phyloP scores from a whole-genome alignment of 2,888 invertebrate species.

The Lobophora halterata region DNA sequence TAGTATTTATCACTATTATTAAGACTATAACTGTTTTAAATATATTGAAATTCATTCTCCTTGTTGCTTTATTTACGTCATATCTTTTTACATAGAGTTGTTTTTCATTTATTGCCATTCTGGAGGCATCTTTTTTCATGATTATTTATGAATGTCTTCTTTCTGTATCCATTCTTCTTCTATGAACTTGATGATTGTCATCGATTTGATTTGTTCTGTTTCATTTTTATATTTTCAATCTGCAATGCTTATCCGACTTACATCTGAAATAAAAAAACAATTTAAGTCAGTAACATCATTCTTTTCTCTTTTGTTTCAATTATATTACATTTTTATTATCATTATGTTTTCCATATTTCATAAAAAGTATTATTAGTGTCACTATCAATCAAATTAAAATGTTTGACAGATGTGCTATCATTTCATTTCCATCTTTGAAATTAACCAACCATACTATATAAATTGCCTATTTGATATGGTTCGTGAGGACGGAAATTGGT shows the following conservation, averaged over 20 bases:
- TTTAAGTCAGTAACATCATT: conserved; percentile 10
- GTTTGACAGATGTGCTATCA: too few relatives aligned
- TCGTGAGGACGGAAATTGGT: too few relatives aligned
- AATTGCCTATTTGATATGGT: too few relatives aligned
- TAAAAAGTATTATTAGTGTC: conserved; percentile 13
- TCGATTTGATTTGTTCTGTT: conserved; percentile 1
- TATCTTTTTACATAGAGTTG: conserved; percentile 15
- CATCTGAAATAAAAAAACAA: conserved; percentile 50
- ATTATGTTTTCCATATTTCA: conserved; percentile 1
- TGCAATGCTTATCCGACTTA: conserved; percentile 33
- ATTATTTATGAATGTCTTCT: neutral
- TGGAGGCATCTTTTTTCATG: conserved; percentile 1
- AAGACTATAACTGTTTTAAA: conserved; percentile 45
- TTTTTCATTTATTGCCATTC: conserved; percentile 20
- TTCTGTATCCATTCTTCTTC: conserved; percentile 11
- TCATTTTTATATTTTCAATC: conserved; percentile 22
- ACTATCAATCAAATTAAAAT: too few relatives aligned
- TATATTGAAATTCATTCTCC: conserved; percentile 36
- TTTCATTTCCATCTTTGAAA: too few relatives aligned
- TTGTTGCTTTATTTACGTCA: conserved; percentile 9
- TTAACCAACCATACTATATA: too few relatives aligned
- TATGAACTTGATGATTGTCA: conserved; percentile 2
- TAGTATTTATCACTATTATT: conserved; percentile 48
- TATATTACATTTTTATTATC: conserved; percentile 1
- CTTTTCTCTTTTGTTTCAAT: conserved; percentile 1